Percentiles rank a stretch among this genome's conserved stretches.
Conservation (phyloP, 2,797 vertebrate species). For the Urocyon cinereoargenteus region DNA sequence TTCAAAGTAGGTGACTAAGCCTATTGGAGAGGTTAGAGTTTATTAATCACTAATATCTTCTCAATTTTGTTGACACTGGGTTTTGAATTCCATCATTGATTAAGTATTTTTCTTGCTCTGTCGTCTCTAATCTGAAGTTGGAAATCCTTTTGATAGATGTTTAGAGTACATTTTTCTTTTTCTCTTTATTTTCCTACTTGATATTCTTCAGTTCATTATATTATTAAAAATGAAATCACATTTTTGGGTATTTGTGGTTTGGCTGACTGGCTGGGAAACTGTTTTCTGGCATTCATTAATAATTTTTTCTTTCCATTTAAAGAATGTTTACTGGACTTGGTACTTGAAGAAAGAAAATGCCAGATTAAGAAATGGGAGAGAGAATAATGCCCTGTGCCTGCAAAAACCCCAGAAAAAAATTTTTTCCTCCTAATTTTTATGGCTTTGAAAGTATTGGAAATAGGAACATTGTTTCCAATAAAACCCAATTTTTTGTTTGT, state of each 20-base stretch:
- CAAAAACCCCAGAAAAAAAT: background rate
- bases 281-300: slow-evolving; percentile 74
- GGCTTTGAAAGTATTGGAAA: background rate
- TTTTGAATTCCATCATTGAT: background rate
- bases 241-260: slow-evolving; percentile 79
- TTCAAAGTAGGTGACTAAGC: background rate
- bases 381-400: background rate
- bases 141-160: background rate
- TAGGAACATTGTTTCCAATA: slow-evolving; percentile 37
- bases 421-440: background rate
- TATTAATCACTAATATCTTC: background rate
- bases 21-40: background rate
- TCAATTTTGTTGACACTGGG: background rate
- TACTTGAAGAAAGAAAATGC: slow-evolving; percentile 58
- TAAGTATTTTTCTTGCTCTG: background rate
- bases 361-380: slow-evolving; percentile 50
- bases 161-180: slow-evolving; percentile 49
- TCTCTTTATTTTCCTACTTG: slow-evolving; percentile 54
- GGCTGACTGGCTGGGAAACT: slow-evolving; percentile 74
- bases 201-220: slow-evolving; percentile 44
- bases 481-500: slow-evolving; percentile 32
- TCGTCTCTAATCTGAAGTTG: background rate
- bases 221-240: slow-evolving; percentile 76
- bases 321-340: slow-evolving; percentile 78
- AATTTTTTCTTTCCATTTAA: slow-evolving; percentile 77